Conservation (phyloP, 2,797 vertebrate genomes). For the Echeneis naucrates region DNA sequence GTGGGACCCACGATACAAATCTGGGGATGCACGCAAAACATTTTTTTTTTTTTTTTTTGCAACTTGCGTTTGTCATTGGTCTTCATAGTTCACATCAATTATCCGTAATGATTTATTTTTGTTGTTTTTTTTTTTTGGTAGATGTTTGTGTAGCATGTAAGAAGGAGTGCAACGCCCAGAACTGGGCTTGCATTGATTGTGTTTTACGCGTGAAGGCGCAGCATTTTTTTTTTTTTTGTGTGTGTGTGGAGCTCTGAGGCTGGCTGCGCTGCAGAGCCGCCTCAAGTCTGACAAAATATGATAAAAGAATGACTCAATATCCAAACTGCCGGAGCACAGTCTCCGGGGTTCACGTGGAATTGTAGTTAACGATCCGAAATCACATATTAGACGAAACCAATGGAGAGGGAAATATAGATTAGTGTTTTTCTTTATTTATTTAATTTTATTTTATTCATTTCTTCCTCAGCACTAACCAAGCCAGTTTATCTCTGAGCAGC, state of each 20-base stretch:
- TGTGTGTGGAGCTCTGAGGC: conserved; percentile 54
- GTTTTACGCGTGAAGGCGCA: conserved; percentile 76
- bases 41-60: not conserved
- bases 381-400: conserved; percentile 31
- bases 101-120: too few species aligned
- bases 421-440: too few species aligned
- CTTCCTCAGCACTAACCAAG: conserved; percentile 13
- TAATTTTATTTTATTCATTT: too few species aligned
- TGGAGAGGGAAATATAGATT: too few species aligned
- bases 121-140: conserved; percentile 61
- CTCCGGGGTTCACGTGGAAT: conserved; percentile 29
- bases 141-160: conserved; percentile 4
- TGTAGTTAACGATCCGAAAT: conserved; percentile 23
- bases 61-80: conserved; percentile 9
- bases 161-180: conserved; percentile 69
- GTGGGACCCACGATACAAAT: conserved; percentile 1
- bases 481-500: conserved; percentile 33
- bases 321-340: conserved; percentile 44
- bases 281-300: conserved; percentile 59
- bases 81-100: not conserved
- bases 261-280: conserved; percentile 65
- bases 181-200: conserved; percentile 68
- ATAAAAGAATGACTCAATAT: conserved; percentile 58
- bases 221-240: too few species aligned
- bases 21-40: conserved; percentile 16